A percentile compares a stretch with the other conserved stretches of the same genome.
Evolutionary conservation across 2,797 vertebrate species (phyloP).

Genomic region (Falco rusticolus): DNA sequence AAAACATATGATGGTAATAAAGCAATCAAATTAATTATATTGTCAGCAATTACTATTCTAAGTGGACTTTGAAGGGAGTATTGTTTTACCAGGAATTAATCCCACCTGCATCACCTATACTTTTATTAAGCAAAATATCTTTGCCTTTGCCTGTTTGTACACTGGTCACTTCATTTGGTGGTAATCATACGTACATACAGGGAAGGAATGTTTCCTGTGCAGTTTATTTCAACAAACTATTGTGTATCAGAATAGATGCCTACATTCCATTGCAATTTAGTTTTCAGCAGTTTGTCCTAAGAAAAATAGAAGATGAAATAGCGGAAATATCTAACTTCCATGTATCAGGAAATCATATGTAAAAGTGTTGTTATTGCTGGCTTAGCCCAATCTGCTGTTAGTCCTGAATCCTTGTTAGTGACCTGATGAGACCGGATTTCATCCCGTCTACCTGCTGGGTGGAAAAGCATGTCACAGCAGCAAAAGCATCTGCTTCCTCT

Average conservation of each 20-base stretch:
- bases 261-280: slow-evolving; percentile 54
- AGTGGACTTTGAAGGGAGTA: neutral
- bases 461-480: slow-evolving; percentile 70
- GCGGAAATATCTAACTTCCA: slow-evolving; percentile 56
- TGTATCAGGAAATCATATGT: slow-evolving; percentile 66
- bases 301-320: slow-evolving; percentile 69
- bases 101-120: neutral
- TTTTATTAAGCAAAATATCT: neutral
- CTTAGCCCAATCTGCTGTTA: slow-evolving; percentile 32
- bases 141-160: neutral
- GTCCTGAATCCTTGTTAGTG: slow-evolving; percentile 48
- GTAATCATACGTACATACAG: neutral
- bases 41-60: neutral
- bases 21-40: neutral
- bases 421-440: slow-evolving; percentile 62
- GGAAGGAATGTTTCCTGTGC: slow-evolving; percentile 17
- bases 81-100: neutral
- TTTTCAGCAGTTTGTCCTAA: slow-evolving; percentile 62
- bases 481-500: slow-evolving; percentile 72
- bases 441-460: slow-evolving; percentile 67
- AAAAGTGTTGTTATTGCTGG: slow-evolving; percentile 70
- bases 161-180: neutral
- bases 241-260: slow-evolving; percentile 49
- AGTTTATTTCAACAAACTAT: slow-evolving; percentile 49
- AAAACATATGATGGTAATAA: neutral